Evolutionary conservation across 2,113 vertebrate genomes (phyloP), one percentile per base, ranked within the genome.

Genomic region (Thunnus maccoyii): DNA sequence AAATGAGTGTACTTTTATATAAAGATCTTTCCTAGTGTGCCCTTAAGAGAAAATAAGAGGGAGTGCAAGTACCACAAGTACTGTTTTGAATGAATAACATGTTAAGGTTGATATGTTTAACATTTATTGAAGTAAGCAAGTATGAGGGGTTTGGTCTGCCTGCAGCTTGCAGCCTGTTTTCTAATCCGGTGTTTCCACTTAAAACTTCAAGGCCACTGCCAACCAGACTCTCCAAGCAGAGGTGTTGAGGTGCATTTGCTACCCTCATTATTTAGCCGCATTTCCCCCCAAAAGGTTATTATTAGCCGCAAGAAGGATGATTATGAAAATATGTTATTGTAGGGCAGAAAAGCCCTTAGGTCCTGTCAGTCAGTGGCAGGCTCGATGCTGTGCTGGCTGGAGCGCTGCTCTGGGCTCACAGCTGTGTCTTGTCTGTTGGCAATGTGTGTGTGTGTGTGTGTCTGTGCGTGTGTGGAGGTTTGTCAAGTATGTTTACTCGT

Each of bases 231-330:
- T 83, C 71, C 32, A 90, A 90, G 92, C 88, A 88, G 93, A 95
- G 91, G 94, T 92, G 94, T 94, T 94, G 93, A 94, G 92, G 94
- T 95, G 81, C 72, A 92, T 94, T 93, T 90, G 86, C 90, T 84
- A 46, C 86, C 75, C 91, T 94, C 90, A 93, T 95, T 95, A 94
- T 88, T 96, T 92, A 94, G 85, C 2, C 4, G 10, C 84, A 86
- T 89, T 91, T 94, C 92, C 87, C 90, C 93, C 27, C 64, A 85
- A 91, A 95, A 94, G 91, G 92, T 94, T 96, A 94, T 96, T 94
- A 94, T 95, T 94, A 94, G 92, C 94, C 93, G 80, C 90, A 93
- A 95, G 95, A 95, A 94, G 84, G 83, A 91, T 95, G 93, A 94
- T 95, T 91, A 95, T 94, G 75, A 86, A 90, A 80, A 94, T 91